phyloP scores from a whole-genome alignment of 2,113 vertebrate genomes.

The Vulpes ferrilata region DNA sequence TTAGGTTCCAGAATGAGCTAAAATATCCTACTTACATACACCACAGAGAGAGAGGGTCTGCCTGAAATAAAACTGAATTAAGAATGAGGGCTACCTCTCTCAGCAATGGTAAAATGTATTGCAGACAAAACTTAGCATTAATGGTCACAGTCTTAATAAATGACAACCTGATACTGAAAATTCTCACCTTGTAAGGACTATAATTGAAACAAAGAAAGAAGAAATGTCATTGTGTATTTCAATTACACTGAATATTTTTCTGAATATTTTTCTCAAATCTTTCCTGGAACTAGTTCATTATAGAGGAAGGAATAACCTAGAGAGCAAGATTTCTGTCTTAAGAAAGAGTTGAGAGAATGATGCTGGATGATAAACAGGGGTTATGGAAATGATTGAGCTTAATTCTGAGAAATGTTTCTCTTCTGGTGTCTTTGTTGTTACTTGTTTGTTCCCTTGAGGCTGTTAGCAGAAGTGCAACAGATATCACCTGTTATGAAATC shows the following conservation, averaged over 20 bases:
- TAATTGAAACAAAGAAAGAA: constrained; percentile 84
- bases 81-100: constrained; percentile 80
- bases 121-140: constrained; percentile 80
- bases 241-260: constrained; percentile 75
- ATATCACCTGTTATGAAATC: background rate
- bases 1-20: constrained; percentile 79
- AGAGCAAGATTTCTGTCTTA: constrained; percentile 71
- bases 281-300: constrained; percentile 72
- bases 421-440: background rate
- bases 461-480: background rate
- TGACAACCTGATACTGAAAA: constrained; percentile 79
- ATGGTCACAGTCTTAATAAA: constrained; percentile 81
- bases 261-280: constrained; percentile 66
- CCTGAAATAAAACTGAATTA: constrained; percentile 80
- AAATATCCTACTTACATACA: constrained; percentile 82
- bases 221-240: constrained; percentile 81
- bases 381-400: background rate
- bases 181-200: constrained; percentile 79
- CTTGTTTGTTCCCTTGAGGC: background rate
- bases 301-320: constrained; percentile 73
- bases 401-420: background rate
- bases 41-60: constrained; percentile 61
- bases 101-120: constrained; percentile 79
- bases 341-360: constrained; percentile 62
- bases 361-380: constrained; percentile 35